Percentiles rank a stretch among this genome's conserved stretches.
phyloP scores from a whole-genome alignment of 2,113 vertebrate species.

The Vombatus ursinus region DNA sequence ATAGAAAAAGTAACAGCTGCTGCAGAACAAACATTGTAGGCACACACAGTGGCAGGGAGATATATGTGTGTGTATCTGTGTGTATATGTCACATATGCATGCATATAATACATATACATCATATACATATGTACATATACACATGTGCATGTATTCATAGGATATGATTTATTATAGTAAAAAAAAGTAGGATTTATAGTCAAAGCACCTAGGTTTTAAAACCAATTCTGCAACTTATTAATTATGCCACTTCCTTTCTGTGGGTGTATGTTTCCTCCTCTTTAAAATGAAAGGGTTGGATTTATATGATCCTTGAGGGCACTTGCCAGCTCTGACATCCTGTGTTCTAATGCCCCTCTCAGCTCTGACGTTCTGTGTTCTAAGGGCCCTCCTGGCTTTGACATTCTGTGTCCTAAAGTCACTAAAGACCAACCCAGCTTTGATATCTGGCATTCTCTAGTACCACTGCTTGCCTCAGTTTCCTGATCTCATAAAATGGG shows the following conservation, averaged over 20 bases:
- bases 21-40: constrained; percentile 30
- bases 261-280: background rate
- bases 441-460: background rate
- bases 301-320: background rate
- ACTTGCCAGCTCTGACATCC: background rate
- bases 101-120: rapidly evolving
- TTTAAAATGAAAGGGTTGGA: background rate
- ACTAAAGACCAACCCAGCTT: background rate
- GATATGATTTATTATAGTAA: background rate
- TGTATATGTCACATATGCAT: background rate
- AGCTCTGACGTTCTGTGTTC: background rate
- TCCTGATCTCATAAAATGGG: background rate
- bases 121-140: background rate
- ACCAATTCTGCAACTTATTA: background rate
- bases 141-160: background rate
- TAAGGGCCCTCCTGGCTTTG: background rate
- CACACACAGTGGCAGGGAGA: background rate
- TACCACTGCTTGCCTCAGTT: background rate
- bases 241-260: background rate
- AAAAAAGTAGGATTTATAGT: background rate
- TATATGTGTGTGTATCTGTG: background rate
- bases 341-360: background rate
- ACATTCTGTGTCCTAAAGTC: background rate
- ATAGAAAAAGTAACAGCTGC: constrained; percentile 74
- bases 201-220: background rate